Evolutionary conservation across 2,113 vertebrate genomes (phyloP).

Genomic region (Oryzias curvinotus): DNA sequence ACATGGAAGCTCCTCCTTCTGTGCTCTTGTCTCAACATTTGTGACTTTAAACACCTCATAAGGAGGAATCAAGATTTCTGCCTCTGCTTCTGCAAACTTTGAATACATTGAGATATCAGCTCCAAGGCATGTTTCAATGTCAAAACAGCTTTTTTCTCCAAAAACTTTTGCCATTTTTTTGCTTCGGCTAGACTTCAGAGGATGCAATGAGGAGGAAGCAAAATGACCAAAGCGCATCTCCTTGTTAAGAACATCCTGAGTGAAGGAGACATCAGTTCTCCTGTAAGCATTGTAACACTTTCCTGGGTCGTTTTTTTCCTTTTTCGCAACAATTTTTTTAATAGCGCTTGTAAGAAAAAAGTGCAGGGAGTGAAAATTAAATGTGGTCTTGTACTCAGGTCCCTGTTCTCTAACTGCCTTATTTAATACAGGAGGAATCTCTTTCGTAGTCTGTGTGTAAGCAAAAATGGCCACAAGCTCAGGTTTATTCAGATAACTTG

Average conservation of each 20-base stretch:
- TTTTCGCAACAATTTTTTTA: conserved; percentile 27
- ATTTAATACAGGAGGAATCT: conserved; percentile 46
- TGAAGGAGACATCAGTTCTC: conserved; percentile 20
- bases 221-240: conserved; percentile 46
- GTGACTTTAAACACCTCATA: conserved; percentile 48
- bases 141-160: conserved; percentile 44
- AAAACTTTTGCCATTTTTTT: conserved; percentile 1
- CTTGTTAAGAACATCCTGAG: conserved; percentile 29
- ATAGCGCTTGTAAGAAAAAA: conserved; percentile 45
- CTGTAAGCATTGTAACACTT: conserved; percentile 26
- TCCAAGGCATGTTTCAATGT: conserved; percentile 31
- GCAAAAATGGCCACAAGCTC: conserved; percentile 42
- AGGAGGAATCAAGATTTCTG: conserved; percentile 47
- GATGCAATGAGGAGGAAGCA: conserved; percentile 33
- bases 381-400: conserved; percentile 29
- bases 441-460: conserved; percentile 29
- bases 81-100: conserved; percentile 14
- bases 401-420: conserved; percentile 29
- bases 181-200: not conserved
- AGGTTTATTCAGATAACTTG: conserved; percentile 33
- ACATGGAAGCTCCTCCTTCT: conserved; percentile 21
- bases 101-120: conserved; percentile 41
- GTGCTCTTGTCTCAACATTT: conserved; percentile 9
- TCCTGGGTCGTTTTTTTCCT: no score
- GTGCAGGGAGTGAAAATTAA: conserved; percentile 45